Conservation (phyloP, 2,113 vertebrate genomes). For the Austrofundulus limnaeus region DNA sequence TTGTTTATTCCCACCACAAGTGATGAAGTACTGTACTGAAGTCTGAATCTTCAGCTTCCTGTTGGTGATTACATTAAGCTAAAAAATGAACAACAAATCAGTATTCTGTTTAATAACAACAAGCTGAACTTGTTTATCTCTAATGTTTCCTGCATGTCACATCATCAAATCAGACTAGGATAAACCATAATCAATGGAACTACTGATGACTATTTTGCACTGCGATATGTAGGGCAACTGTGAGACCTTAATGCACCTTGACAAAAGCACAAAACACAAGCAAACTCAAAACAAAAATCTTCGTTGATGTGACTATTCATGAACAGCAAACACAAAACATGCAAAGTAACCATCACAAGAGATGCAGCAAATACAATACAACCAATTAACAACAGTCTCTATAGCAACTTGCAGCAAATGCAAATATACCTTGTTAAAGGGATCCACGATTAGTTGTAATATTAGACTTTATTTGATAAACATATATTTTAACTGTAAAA, state of each 20-base stretch:
- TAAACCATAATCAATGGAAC: not conserved
- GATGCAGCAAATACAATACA: no score
- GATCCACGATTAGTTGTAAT: no score
- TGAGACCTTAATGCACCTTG: not conserved
- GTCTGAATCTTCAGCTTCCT: constrained; percentile 59
- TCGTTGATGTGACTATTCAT: no score
- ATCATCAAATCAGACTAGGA: not conserved
- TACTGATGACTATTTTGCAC: not conserved
- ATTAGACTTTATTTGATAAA: no score
- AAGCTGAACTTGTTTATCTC: no score
- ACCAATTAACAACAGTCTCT: no score
- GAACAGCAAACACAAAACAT: no score
- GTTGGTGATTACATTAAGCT: constrained; percentile 64
- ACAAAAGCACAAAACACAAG: not conserved
- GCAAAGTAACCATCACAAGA: no score
- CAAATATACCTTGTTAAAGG: no score
- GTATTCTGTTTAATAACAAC: constrained; percentile 21
- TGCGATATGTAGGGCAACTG: not conserved
- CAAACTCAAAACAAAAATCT: not conserved
- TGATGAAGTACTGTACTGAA: constrained; percentile 20
- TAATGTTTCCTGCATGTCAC: not conserved
- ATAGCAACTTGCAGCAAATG: no score
- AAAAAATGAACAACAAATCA: constrained; percentile 35
- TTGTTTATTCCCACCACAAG: constrained; percentile 3
- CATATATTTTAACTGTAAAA: no score